Evolutionary conservation across 2,888 invertebrate species (phyloP).

Genomic region (Xestobium rufovillosum): DNA sequence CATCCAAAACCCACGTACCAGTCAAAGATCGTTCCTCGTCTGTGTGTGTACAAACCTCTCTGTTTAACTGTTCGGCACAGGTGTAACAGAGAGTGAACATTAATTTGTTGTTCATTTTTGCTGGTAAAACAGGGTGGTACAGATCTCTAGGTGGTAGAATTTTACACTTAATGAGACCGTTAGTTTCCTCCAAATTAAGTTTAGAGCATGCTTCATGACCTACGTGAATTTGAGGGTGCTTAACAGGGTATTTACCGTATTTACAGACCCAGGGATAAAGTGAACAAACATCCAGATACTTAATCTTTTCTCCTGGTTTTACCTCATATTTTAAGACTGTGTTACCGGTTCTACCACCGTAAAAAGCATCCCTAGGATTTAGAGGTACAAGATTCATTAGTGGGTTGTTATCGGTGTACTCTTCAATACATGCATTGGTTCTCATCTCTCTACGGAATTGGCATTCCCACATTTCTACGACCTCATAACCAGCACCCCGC

Average conservation of each 20-base stretch:
- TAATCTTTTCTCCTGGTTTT: too few relatives aligned
- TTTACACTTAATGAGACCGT: too few relatives aligned
- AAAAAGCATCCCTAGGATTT: conserved; percentile 19
- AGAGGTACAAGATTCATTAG: conserved; percentile 14
- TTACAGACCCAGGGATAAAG: too few relatives aligned
- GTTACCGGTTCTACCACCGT: conserved; percentile 18
- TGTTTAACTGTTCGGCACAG: conserved; percentile 25
- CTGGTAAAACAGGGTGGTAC: conserved; percentile 31
- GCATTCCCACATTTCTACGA: too few relatives aligned
- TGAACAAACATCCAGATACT: too few relatives aligned
- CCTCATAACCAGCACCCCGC: conserved; percentile 11
- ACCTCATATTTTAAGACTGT: too few relatives aligned
- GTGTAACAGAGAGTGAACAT: conserved; percentile 31
- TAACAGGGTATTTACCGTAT: too few relatives aligned
- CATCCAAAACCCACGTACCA: conserved; percentile 31
- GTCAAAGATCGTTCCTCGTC: conserved; percentile 23
- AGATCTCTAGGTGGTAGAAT: too few relatives aligned
- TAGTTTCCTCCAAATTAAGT: too few relatives aligned
- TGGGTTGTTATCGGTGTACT: conserved; percentile 12
- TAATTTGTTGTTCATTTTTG: conserved; percentile 27
- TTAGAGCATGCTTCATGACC: too few relatives aligned
- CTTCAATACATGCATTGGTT: conserved; percentile 7
- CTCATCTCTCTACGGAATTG: conserved; percentile 14
- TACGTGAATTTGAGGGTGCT: too few relatives aligned
- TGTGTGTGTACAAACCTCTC: conserved; percentile 25